Evolutionary conservation across 1,140 invertebrate genomes (phyloP), one percentile per base, ranked within the genome.

Genomic region (Spodoptera litura): DNA sequence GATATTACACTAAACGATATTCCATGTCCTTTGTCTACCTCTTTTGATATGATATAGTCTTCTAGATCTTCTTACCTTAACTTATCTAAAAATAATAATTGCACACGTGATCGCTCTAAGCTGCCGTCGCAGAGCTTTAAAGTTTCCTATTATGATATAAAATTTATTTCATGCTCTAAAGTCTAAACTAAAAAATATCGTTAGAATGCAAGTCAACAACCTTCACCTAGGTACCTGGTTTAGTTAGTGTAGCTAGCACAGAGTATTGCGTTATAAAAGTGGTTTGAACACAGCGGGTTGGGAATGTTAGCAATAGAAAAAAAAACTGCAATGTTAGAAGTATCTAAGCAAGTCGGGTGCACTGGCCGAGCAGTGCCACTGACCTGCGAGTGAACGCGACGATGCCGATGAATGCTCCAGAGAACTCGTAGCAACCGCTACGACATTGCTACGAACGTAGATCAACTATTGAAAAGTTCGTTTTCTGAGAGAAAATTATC

Each of bases 271-370:
- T 62, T 87, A 86, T 86, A 87, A 88, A 88, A 89, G 85, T 86
- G 82, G 84, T 85, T 89, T 88, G 87, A 91, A 90, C 87, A 80
- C 88, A 85, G 81, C 82, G 77, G 53, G 86, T 82, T 87, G 86
- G 86, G 92, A 94, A 94, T 93, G 90, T 87, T 85, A 86, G 87
- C 83, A 86, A 91, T 92, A 93, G 88, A 93, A 93, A 93, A 88
- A 93, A 93, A 93, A 89, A 88, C 85, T 87, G 88, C 90, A 91
- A 88, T 85, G 88, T 94, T 94, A 94, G 93, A 93, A 92, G 86
- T 91, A 93, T 93, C 91, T 94, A 93, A 92, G 88, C 87, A 82
- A 88, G 90, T 84, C 81, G 92, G 84, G 93, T 91, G 91, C 93
- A 94, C 84, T 93, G 93, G 86, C 93, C 90, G 87, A 53, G 70